Evolutionary conservation across 2,888 invertebrate species (phyloP), one percentile per base, ranked within the genome.

Genomic region (Harmothoe impar): DNA sequence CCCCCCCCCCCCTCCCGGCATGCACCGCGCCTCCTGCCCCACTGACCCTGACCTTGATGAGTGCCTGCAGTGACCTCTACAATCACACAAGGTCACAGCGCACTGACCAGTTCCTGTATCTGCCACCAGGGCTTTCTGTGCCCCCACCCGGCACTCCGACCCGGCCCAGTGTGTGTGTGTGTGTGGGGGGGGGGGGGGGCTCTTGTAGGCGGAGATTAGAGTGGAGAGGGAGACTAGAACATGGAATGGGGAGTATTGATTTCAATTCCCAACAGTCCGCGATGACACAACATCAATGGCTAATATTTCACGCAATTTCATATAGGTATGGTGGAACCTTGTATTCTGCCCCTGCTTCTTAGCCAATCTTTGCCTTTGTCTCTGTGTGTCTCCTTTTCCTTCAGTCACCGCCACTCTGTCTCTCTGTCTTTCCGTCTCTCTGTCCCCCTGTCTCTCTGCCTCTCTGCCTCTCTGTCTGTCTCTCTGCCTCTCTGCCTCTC

Each of bases 1-100:
- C 29, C 72, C 72, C 31, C 3, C 72, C 72, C 12, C 17, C 72
- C 25, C 72, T 72, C 72, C 29, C 31, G 15, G n/a, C 62, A 3
- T 72, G n/a, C 72, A n/a, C 72, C 1, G 29, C 15, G 72, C n/a
- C 15, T 25, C n/a, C 15, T 25, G 31, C 5, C 72, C 72, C 3
- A 15, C 29, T 72, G 29, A 72, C 62, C 62, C 15, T 62, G 62
- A 62, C 72, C 72, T 72, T 25, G 72, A 29, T 72, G 72, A 72
- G 72, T 3, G 25, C 5, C 72, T 72, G 15, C n/a, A 29, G n/a
- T 72, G 72, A 72, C 72, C 72, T 72, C 29, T 29, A 29, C 72
- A 72, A 15, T 72, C 29, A 15, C 15, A 29, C 15, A 15, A 72
- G 72, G 29, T 72, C 72, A 72, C 1, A 17, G 25, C 72, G 29